A percentile compares a stretch with the other conserved stretches of the same genome.
Evolutionary conservation across 2,888 invertebrate genomes (phyloP).

Genomic region (Leptopilina syphax): DNA sequence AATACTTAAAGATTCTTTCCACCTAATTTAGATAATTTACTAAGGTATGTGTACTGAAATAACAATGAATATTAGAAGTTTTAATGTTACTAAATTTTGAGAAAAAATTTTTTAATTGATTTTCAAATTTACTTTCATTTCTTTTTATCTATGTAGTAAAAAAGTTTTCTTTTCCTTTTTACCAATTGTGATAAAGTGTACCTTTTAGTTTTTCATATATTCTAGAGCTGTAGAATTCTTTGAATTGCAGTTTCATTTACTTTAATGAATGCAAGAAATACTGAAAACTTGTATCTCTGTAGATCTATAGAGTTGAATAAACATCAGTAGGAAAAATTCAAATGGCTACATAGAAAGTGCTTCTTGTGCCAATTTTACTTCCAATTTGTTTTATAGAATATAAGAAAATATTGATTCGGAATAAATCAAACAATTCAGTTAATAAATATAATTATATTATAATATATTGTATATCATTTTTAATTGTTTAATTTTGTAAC

Average conservation of each 20-base stretch:
- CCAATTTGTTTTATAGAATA: conserved; percentile 8
- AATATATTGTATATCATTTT: too few species aligned
- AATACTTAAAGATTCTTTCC: too few species aligned
- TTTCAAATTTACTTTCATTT: background rate
- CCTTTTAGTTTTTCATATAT: background rate
- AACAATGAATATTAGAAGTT: too few species aligned
- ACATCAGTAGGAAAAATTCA: conserved; percentile 3
- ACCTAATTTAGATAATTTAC: too few species aligned
- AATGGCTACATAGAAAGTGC: background rate
- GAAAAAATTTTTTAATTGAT: background rate
- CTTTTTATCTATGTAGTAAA: background rate
- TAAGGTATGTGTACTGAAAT: too few species aligned
- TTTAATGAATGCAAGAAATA: background rate
- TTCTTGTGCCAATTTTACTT: background rate
- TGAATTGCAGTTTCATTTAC: background rate
- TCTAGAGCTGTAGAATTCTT: background rate
- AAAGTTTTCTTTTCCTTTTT: background rate
- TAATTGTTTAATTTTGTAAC: too few species aligned
- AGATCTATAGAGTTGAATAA: background rate
- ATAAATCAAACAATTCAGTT: conserved; percentile 14
- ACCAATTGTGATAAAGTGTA: background rate
- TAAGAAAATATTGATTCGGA: conserved; percentile 3
- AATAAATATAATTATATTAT: background rate
- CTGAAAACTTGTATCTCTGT: background rate
- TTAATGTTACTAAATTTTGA: too few species aligned